Evolutionary conservation across 2,888 invertebrate genomes (phyloP).

Genomic region (Carpatolechia fugitivella): DNA sequence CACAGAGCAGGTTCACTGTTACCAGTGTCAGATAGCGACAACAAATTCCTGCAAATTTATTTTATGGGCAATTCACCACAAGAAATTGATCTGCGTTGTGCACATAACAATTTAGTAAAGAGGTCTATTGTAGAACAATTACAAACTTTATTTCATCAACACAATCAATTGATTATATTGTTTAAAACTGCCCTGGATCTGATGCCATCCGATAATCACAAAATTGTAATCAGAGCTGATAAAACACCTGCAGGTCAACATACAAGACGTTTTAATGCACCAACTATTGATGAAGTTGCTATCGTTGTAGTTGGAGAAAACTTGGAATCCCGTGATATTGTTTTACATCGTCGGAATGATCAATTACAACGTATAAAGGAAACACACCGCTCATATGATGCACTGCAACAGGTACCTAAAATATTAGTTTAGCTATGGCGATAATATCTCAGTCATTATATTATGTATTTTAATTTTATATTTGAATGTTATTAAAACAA

Average conservation of each 20-base stretch:
- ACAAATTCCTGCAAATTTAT: constrained; percentile 23
- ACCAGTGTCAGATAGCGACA: constrained; percentile 15
- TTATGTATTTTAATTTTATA: constrained; percentile 12
- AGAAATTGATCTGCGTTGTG: constrained; percentile 17
- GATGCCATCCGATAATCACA: constrained; percentile 25
- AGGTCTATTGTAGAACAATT: constrained; percentile 20
- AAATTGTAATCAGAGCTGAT: constrained; percentile 27
- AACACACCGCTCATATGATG: constrained; percentile 42
- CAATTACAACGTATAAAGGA: constrained; percentile 32
- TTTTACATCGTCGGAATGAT: constrained; percentile 37
- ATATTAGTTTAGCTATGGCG: background rate
- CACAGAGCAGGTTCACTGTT: constrained; percentile 24
- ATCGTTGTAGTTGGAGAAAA: constrained; percentile 9
- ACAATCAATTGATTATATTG: constrained; percentile 27
- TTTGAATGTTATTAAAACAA: background rate
- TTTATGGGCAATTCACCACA: constrained; percentile 22
- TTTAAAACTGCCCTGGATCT: constrained; percentile 23
- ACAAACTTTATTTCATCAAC: constrained; percentile 29
- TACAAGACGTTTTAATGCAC: constrained; percentile 25
- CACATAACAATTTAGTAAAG: constrained; percentile 11
- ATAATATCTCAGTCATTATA: constrained; percentile 3
- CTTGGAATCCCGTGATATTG: constrained; percentile 19
- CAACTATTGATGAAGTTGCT: constrained; percentile 21
- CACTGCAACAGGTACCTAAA: constrained; percentile 31
- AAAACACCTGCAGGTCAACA: constrained; percentile 28